Percentiles rank a stretch among this genome's conserved stretches.
Evolutionary conservation across 2,797 vertebrate genomes (phyloP).

Genomic region (Enteromius mattozi): DNA sequence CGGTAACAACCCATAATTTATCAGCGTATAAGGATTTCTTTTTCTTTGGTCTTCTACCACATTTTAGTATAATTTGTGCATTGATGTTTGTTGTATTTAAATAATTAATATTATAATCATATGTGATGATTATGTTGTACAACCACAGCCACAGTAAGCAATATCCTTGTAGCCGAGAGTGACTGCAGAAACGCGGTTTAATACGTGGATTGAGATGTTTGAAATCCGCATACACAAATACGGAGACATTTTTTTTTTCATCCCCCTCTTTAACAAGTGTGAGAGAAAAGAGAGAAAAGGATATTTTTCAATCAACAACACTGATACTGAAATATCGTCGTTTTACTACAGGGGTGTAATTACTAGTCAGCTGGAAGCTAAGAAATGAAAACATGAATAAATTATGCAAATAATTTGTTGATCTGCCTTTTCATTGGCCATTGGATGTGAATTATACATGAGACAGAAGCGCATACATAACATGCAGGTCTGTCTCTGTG

Average conservation of each 20-base stretch:
- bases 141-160: conserved; percentile 96
- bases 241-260: conserved; percentile 73
- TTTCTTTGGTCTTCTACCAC: conserved; percentile 75
- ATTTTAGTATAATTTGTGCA: conserved; percentile 93
- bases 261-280: conserved; percentile 89
- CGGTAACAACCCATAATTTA: conserved; percentile 99
- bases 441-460: conserved; percentile 48
- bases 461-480: conserved; percentile 42
- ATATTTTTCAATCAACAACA: conserved; percentile 97
- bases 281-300: conserved; percentile 89
- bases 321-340: conserved; percentile 97
- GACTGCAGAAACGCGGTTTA: conserved; percentile 56
- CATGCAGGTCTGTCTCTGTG: conserved; percentile 49
- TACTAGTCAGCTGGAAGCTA: conserved; percentile 94
- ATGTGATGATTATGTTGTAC: conserved; percentile 94
- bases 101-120: conserved; percentile 83
- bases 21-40: conserved; percentile 82
- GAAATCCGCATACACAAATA: conserved; percentile 79
- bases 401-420: conserved; percentile 98
- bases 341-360: conserved; percentile 99
- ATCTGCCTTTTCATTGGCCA: conserved; percentile 77
- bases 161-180: conserved; percentile 91
- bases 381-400: conserved; percentile 91
- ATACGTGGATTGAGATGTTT: conserved; percentile 87
- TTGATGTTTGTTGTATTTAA: conserved; percentile 98